A percentile compares a stretch with the other conserved stretches of the same genome.
Conservation (phyloP, 2,888 invertebrate genomes). For the Xanthia icteritia region DNA sequence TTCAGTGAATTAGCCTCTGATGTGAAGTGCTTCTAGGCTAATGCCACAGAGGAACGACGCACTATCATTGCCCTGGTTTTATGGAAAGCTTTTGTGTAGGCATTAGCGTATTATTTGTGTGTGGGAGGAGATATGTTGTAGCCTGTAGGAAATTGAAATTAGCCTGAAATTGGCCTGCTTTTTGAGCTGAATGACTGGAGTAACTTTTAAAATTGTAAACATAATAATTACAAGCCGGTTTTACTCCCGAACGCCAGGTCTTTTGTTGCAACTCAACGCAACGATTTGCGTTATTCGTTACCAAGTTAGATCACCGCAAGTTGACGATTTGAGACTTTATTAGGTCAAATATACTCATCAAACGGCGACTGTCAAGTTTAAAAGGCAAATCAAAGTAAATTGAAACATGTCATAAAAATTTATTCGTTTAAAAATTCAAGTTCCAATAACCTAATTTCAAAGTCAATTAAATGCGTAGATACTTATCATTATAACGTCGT, state of each 20-base stretch:
- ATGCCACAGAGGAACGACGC: conserved; percentile 67
- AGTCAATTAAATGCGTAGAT: conserved; percentile 32
- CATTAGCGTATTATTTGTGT: conserved; percentile 80
- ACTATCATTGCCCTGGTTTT: conserved; percentile 76
- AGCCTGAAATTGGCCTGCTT: no score
- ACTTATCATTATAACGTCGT: conserved; percentile 48
- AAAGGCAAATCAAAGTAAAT: neutral
- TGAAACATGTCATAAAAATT: neutral
- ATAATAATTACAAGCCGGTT: neutral
- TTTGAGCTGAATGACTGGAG: neutral
- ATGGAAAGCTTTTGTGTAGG: conserved; percentile 66
- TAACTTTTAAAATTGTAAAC: neutral
- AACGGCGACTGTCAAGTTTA: neutral
- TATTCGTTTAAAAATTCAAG: neutral
- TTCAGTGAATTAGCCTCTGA: conserved; percentile 84
- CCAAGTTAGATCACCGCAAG: neutral
- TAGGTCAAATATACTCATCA: neutral
- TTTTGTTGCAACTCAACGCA: neutral
- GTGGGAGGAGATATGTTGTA: conserved; percentile 4
- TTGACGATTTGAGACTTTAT: neutral
- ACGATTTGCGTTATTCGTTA: no score
- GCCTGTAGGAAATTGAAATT: neutral
- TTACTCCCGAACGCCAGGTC: neutral
- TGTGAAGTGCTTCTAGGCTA: conserved; percentile 78
- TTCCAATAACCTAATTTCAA: conserved; percentile 21